These are phyloP conservation scores for Actinopyga echinites DNA, from an alignment of 53 echinoderm and acorn worm species.

Conservation along the genomic window DNA sequence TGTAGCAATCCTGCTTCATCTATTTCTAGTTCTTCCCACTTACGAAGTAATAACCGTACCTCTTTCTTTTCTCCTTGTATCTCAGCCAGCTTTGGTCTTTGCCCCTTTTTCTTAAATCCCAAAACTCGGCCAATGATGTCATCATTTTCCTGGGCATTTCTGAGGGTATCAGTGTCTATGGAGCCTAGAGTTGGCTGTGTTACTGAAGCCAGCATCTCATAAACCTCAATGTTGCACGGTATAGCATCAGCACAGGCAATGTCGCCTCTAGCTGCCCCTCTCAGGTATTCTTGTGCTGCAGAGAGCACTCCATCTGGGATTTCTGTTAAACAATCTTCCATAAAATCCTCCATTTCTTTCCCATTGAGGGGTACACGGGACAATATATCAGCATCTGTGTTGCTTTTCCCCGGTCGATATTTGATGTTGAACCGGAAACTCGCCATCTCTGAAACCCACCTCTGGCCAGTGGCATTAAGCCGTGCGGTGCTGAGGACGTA, in stretches of 20 bases:
- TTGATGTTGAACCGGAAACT: constrained; percentile 61
- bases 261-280: background rate
- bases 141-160: constrained; percentile 24
- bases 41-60: constrained; percentile 24
- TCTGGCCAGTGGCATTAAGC: constrained; percentile 60
- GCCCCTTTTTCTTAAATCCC: background rate
- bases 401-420: constrained; percentile 50
- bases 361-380: constrained; percentile 24
- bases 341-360: constrained; percentile 36
- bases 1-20: constrained; percentile 27
- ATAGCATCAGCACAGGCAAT: constrained; percentile 10
- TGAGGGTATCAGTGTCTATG: background rate
- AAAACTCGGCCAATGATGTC: constrained; percentile 23
- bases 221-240: background rate
- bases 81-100: background rate
- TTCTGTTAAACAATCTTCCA: constrained; percentile 21
- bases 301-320: constrained; percentile 4
- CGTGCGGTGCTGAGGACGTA: constrained; percentile 54
- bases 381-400: constrained; percentile 34
- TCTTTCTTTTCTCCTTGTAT: background rate
- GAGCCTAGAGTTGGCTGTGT: background rate
- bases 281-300: background rate
- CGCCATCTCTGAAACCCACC: constrained; percentile 62
- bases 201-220: background rate
- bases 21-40: constrained; percentile 46